Base-by-base conservation (phyloP, 2,797 vertebrate species). In the Hirundo rustica region DNA sequence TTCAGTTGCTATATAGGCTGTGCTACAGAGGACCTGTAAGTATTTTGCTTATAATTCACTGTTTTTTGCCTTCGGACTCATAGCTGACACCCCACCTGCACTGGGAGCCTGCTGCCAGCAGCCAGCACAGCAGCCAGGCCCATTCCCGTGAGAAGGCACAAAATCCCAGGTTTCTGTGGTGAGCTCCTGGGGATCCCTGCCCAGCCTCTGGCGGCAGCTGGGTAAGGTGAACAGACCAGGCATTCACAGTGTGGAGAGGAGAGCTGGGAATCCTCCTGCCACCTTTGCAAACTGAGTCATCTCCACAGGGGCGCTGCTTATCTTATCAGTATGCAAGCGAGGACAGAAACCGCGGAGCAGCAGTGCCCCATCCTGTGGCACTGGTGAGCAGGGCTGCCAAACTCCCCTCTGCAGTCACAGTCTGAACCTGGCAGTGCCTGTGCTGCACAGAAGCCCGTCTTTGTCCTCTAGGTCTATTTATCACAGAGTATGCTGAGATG, bases 311-410 rank as follows among this genome's bases (percentile, higher is more conserved):
- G 3, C 3, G 0, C 16, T 61, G 44, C 23, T 81, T 25, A 26
- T 50, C 62, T 73, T 53, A 32, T 17, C 23, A 30, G n/a, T 11
- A 16, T 38, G 38, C 81, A 77, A 70, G 71, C 47, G 72, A 67
- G 36, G 40, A 17, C 0, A 32, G 85, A 55, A 78, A 65, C 32
- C 0, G 0, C 0, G 0, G 58, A 73, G 36, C 61, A 70, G 68
- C 19, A 51, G 42, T 60, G 50, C 27, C 36, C 36, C 9, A 0
- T 38, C 70, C 38, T 26, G 47, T 65, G 57, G 57, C 50, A 45
- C 61, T 38, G 61, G 40, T 54, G 34, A 66, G 58, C n/a, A 25
- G 45, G 44, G 53, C 58, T 57, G 42, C 81, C 51, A 34, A n/a
- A 79, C 45, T 53, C 36, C 60, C 27, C 54, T 64, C 48, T 70